Percentiles rank a stretch among this genome's conserved stretches.
phyloP scores from a whole-genome alignment of 2,888 invertebrate genomes.

The Drosophila picticornis region DNA sequence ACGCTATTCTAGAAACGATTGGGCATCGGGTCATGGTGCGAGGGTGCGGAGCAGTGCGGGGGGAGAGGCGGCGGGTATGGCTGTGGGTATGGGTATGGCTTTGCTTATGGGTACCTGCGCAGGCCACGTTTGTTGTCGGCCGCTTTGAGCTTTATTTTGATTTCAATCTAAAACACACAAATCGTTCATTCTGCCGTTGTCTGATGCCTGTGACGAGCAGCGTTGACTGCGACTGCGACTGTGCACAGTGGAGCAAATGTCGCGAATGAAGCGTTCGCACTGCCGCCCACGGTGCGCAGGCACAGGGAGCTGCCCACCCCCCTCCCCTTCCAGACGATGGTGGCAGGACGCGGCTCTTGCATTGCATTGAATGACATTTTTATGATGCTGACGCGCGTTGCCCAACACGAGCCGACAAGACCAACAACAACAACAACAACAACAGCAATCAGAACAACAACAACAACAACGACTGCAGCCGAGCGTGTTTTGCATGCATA shows the following conservation, averaged over 20 bases:
- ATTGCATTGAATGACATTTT: slow-evolving; percentile 74
- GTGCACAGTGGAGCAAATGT: slow-evolving; percentile 62
- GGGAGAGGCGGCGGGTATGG: not conserved
- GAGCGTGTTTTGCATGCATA: slow-evolving; percentile 77
- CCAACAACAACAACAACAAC: slow-evolving; percentile 21
- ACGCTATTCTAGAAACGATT: slow-evolving; percentile 49
- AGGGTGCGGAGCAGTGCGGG: not conserved
- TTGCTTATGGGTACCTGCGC: slow-evolving; percentile 50
- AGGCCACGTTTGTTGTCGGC: slow-evolving; percentile 56
- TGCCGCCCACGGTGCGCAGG: slow-evolving; percentile 44
- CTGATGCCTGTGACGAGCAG: slow-evolving; percentile 52
- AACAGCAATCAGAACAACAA: slow-evolving; percentile 7
- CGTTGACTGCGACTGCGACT: slow-evolving; percentile 9
- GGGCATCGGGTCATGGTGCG: slow-evolving; percentile 8
- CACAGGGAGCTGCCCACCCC: not conserved
- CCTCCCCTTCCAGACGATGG: not conserved
- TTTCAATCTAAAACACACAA: slow-evolving; percentile 81
- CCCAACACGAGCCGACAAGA: slow-evolving; percentile 68
- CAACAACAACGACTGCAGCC: slow-evolving; percentile 34
- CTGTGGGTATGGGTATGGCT: not conserved
- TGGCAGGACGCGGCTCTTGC: slow-evolving; percentile 47
- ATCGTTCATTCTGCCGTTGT: slow-evolving; percentile 73
- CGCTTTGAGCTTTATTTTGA: slow-evolving; percentile 78
- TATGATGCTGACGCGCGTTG: slow-evolving; percentile 79
- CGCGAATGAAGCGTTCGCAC: not conserved